Base-by-base conservation (phyloP, 64 coral and sea anemone genomes). In the Montipora efflorescens region DNA sequence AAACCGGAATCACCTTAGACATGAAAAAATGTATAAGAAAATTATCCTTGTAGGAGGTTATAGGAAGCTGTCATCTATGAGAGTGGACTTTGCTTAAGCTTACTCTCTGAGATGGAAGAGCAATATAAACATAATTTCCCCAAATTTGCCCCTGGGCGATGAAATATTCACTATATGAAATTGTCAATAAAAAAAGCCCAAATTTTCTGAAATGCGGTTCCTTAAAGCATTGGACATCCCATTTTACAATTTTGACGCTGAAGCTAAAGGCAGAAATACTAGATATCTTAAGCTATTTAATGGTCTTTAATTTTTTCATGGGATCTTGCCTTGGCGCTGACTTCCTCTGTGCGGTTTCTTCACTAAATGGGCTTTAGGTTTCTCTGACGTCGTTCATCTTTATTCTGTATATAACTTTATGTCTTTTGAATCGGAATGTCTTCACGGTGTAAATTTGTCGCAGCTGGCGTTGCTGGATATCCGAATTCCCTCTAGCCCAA, bases 61-160 rank as follows among this genome's bases (percentile, higher is more conserved):
- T 71, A 84, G 82, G 66, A 86, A 48, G 43, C 66, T 86, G 64
- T 86, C 82, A 86, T 15, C 14, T 8, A 78, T 57, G 7, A 11
- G 6, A 57, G 7, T 8, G 53, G 53, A 11, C 53, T 64, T 71
- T 21, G 18, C 19, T 72, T 86, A 51, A 86, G 66, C 48, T 19
- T 15, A 59, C 46, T 72, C 71, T 72, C 2, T 47, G 8, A 71
- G 82, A 86, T 50, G 82, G 50, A 86, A 86, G 44, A 86, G 82
- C 82, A 86, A 86, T 86, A 84, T 70, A 82, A 82, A 82, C 55
- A 59, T 82, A 69, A 67, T 72, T 86, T 86, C 64, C 44, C 19
- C 46, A 14, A 13, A 48, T 86, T 15, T 71, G 82, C 82, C 82
- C 81, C 3, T 15, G 66, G 82, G 82, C 82, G 66, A 86, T 36